A percentile compares a stretch with the other conserved stretches of the same genome.
These are phyloP conservation scores for Ammospiza nelsoni DNA, from an alignment of 2,113 vertebrate genomes.

Conservation along the genomic window DNA sequence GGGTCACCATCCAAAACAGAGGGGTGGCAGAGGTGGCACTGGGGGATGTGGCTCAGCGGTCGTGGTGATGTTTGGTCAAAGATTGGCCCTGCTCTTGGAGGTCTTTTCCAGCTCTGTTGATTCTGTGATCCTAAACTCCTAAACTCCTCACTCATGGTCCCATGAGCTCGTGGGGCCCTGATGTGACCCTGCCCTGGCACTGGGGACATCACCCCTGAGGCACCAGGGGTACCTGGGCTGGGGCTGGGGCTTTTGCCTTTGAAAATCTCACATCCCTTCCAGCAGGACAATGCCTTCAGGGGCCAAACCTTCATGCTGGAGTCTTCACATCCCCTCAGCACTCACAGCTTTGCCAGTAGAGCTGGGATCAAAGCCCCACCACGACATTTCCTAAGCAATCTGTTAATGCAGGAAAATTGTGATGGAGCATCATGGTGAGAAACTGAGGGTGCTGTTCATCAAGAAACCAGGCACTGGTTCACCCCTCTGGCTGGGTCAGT, in stretches of 20 bases:
- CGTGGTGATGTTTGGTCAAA: fast-evolving
- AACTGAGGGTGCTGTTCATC: background rate
- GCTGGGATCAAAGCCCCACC: background rate
- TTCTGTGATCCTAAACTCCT: background rate
- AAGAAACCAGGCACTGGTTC: background rate
- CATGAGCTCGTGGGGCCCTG: background rate
- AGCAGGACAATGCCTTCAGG: fast-evolving
- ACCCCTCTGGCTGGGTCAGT: fast-evolving
- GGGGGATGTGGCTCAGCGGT: fast-evolving
- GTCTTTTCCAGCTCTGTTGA: background rate
- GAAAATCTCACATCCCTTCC: background rate
- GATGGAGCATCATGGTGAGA: fast-evolving
- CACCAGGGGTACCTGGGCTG: fast-evolving
- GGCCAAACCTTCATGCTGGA: background rate
- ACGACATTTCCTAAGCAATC: background rate
- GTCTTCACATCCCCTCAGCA: background rate
- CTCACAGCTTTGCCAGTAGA: background rate
- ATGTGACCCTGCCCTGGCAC: background rate
- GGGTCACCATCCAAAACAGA: background rate
- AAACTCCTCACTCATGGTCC: background rate
- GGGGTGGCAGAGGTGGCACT: background rate
- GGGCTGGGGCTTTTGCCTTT: background rate
- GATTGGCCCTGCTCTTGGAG: background rate
- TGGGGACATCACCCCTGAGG: background rate
- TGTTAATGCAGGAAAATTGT: background rate